Base-by-base conservation (phyloP, 1,140 invertebrate genomes). In the Heterodera carotae region DNA sequence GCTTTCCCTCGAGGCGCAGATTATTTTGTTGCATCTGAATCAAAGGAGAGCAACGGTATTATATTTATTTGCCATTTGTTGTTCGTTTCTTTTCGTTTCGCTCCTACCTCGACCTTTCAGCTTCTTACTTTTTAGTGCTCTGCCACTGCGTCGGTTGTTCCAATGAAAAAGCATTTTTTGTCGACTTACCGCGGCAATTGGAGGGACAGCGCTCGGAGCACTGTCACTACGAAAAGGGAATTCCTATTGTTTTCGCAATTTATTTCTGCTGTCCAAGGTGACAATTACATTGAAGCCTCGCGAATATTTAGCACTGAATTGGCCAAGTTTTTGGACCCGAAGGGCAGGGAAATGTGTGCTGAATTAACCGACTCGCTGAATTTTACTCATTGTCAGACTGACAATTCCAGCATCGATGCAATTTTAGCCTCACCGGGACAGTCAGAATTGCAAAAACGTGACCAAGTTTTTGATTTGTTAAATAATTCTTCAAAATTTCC, bases 141-240 rank as follows among this genome's bases (percentile, higher is more conserved):
- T 6, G 31, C 62, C 25, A 5, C 22, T 56, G 15, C 48, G 48
- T 22, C 48, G 12, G 18, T 22, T 56, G 12, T 56, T 56, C 22
- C 48, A 22, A 5, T 56, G 48, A 56, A 56, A 56, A 56, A 18
- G 5, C 62, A 66, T 12, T 66, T 66, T n/a, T n/a, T 66, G 29
- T 29, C 62, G 29, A 66, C 27, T 22, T 66, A 66, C 22, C n/a
- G 31, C 10, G 62, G 62, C 27, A 66, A 34, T 66, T 66, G 62
- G 62, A 29, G 29, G 29, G 62, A 66, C 62, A 34, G n/a, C 12
- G 33, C 3, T 1, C 8, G 62, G 27, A 34, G 29, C 8, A 66
- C n/a, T 66, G 62, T 66, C 29, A 22, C 62, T 2, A 66, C 62
- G 62, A 22, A 27, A 66, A 66, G 29, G 62, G 62, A 66, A n/a